Evolutionary conservation across 30 jellyfish, hydroid and myxozoan genomes (phyloP), one percentile per base, ranked within the genome.

Genomic region (Clytia hemisphaerica): DNA sequence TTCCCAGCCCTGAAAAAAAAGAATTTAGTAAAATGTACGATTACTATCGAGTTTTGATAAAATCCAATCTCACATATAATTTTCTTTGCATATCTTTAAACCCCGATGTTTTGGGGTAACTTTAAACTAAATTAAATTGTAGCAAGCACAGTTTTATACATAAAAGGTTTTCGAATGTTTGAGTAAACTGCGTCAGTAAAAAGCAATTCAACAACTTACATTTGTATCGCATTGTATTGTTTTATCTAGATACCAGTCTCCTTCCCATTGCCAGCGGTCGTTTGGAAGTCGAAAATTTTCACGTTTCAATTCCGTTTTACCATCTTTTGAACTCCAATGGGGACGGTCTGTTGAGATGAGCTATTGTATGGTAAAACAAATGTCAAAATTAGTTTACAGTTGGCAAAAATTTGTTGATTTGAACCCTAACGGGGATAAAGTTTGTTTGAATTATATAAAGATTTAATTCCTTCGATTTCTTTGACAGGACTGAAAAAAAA

Each of bases 211-310:
- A 44, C 29, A 47, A 63, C 22, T 55, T 46, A 88, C 97, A 79
- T 61, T 89, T 10, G 32, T 58, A 75, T 88, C 97, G 64, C 82
- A 73, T 6, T 60, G 45, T 2, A 61, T 38, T 45, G 97, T 79
- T 44, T 61, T 74, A 67, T 88, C 97, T 30, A 64, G 79, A 50
- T n/a, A 79, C 97, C 97, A 88, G 19, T 80, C 93, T 10, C 62
- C 78, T 76, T 88, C 94, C 97, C 97, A 88, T 42, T 54, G 50
- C 97, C 97, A 88, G 19, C 64, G 54, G 42, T 58, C 88, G 25
- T 85, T 64, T 3, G 84, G 76, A 47, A 80, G 54, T 24, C 49
- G 59, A 61, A 79, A 73, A 1, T 77, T 55, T 35, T 48, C 81
- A 37, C 71, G 68, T 18, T 83, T 79, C 0, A 58, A 37, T 5